Conservation (phyloP, 2,888 invertebrate species). For the Mycogona germanica region DNA sequence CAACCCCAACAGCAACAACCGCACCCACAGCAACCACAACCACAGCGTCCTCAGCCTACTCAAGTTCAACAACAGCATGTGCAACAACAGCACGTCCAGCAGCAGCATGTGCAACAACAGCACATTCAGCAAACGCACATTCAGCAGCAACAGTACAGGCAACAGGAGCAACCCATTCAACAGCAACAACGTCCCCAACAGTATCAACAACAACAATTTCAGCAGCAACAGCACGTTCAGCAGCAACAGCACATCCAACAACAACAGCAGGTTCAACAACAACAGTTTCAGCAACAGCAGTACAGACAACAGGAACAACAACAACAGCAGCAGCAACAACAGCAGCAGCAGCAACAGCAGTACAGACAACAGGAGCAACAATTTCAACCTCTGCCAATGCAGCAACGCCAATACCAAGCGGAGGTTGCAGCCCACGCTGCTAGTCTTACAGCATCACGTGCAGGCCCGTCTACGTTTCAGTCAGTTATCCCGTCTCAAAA, state of each 20-base stretch:
- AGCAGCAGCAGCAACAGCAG: slow-evolving; percentile 11
- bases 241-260: background rate
- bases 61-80: background rate
- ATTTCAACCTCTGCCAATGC: background rate
- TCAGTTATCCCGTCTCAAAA: slow-evolving; percentile 6
- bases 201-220: background rate
- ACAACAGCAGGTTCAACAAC: slow-evolving; percentile 5
- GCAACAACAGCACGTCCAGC: background rate
- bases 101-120: background rate
- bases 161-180: slow-evolving; percentile 3
- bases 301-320: slow-evolving; percentile 2
- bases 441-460: background rate
- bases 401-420: slow-evolving; percentile 5
- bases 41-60: background rate
- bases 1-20: slow-evolving; percentile 31
- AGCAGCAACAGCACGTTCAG: background rate
- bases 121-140: slow-evolving; percentile 1
- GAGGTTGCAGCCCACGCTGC: background rate
- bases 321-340: background rate
- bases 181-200: background rate
- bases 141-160: slow-evolving; percentile 2
- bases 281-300: slow-evolving; percentile 1
- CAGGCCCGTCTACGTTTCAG: slow-evolving; percentile 7
- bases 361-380: slow-evolving; percentile 4
- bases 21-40: slow-evolving; percentile 8